Evolutionary conservation across 64 coral and sea anemone species (phyloP).

Genomic region (Platygyra sinensis): DNA sequence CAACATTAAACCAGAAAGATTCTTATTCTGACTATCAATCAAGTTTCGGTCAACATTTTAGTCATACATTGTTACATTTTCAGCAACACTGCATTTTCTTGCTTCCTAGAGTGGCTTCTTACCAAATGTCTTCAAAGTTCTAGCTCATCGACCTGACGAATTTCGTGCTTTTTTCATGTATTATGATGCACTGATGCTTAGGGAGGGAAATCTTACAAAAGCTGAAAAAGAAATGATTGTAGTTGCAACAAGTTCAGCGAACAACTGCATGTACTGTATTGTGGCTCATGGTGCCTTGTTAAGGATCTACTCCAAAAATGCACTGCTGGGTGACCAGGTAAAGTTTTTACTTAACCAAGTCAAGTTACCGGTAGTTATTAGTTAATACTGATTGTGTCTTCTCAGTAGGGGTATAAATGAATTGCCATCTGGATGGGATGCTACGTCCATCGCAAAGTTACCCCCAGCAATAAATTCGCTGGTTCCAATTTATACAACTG

Average conservation of each 20-base stretch:
- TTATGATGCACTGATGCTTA: constrained; percentile 79
- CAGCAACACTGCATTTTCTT: neutral
- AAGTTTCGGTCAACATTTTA: neutral
- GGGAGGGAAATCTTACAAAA: constrained; percentile 82
- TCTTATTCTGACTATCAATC: too few relatives aligned
- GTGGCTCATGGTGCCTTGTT: constrained; percentile 86
- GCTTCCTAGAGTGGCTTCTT: constrained; percentile 72
- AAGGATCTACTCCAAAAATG: constrained; percentile 90
- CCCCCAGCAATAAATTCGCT: too few relatives aligned
- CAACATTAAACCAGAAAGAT: too few relatives aligned
- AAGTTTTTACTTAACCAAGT: neutral
- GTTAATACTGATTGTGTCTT: too few relatives aligned
- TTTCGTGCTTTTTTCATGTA: constrained; percentile 92
- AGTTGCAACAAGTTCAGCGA: constrained; percentile 83
- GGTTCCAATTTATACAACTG: too few relatives aligned
- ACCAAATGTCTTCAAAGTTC: constrained; percentile 85
- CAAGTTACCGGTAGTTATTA: too few relatives aligned
- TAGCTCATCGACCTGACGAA: constrained; percentile 89
- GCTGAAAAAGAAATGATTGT: constrained; percentile 95
- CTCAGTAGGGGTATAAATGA: too few relatives aligned
- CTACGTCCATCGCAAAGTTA: too few relatives aligned
- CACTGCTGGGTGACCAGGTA: constrained; percentile 88
- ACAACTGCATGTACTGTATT: constrained; percentile 96
- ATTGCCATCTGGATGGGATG: too few relatives aligned
- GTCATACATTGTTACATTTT: neutral